phyloP scores from a whole-genome alignment of 2,888 invertebrate species.

The Atrina japonica region DNA sequence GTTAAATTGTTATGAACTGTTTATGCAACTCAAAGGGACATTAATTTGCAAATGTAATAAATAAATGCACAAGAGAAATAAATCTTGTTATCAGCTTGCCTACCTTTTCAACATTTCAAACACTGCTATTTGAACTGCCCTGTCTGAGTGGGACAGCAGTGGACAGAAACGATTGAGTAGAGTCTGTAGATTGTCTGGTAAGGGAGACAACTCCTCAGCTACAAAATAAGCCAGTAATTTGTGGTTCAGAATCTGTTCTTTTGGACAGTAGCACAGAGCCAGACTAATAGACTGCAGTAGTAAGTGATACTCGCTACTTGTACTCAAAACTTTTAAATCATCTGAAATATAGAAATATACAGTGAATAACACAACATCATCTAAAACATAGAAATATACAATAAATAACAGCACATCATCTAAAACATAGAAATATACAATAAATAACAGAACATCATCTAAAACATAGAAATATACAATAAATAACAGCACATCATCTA shows the following conservation, averaged over 20 bases:
- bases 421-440: neutral
- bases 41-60: no score
- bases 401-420: neutral
- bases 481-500: neutral
- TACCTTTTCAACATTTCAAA: conserved; percentile 71
- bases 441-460: no score
- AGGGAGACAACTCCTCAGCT: conserved; percentile 69
- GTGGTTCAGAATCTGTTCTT: conserved; percentile 64
- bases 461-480: neutral
- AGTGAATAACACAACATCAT: no score
- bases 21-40: no score
- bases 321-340: conserved; percentile 19
- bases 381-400: no score
- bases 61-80: no score
- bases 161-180: conserved; percentile 77
- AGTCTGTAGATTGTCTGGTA: conserved; percentile 76
- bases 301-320: conserved; percentile 35
- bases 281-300: conserved; percentile 58
- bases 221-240: conserved; percentile 72
- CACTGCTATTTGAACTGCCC: conserved; percentile 72
- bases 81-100: no score
- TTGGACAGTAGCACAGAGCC: conserved; percentile 65
- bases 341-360: conserved; percentile 32
- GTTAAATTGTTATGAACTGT: no score
- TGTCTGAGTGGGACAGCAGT: conserved; percentile 58